Evolutionary conservation across 2,888 invertebrate genomes (phyloP).

Genomic region (Pheosia gnoma): DNA sequence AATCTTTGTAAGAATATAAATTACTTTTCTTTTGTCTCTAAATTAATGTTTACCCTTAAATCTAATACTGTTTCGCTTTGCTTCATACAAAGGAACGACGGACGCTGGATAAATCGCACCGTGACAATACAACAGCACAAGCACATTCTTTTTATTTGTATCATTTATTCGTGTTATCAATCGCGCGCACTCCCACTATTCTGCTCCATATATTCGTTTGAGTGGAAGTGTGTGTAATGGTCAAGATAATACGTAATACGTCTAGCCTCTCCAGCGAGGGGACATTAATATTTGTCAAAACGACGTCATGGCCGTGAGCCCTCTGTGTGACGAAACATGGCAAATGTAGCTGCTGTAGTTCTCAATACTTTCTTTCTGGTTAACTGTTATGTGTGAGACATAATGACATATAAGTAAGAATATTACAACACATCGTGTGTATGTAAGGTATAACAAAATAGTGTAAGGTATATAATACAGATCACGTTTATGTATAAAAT

Average conservation of each 20-base stretch:
- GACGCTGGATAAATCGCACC: slow-evolving; percentile 5
- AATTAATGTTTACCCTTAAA: too few relatives aligned
- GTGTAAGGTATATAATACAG: too few relatives aligned
- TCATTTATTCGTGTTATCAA: slow-evolving; percentile 42
- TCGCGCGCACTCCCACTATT: slow-evolving; percentile 35
- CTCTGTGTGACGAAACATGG: slow-evolving; percentile 40
- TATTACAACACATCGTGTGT: too few relatives aligned
- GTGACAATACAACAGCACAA: slow-evolving; percentile 10
- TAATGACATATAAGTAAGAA: neutral
- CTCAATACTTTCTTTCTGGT: slow-evolving; percentile 12
- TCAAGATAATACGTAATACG: slow-evolving; percentile 46
- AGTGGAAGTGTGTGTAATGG: slow-evolving; percentile 51
- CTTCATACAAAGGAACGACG: neutral
- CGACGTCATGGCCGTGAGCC: slow-evolving; percentile 40
- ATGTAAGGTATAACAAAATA: too few relatives aligned
- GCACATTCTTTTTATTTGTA: slow-evolving; percentile 25
- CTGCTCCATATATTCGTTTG: slow-evolving; percentile 32
- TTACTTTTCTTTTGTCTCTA: too few relatives aligned
- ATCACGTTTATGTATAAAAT: too few relatives aligned
- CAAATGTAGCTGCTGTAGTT: slow-evolving; percentile 41
- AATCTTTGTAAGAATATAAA: too few relatives aligned
- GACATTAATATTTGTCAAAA: slow-evolving; percentile 64
- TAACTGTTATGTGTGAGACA: neutral
- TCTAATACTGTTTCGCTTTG: too few relatives aligned
- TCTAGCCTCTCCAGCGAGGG: slow-evolving; percentile 36